Base-by-base conservation (phyloP, 2,797 vertebrate genomes). In the Rhyacichthys aspro region DNA sequence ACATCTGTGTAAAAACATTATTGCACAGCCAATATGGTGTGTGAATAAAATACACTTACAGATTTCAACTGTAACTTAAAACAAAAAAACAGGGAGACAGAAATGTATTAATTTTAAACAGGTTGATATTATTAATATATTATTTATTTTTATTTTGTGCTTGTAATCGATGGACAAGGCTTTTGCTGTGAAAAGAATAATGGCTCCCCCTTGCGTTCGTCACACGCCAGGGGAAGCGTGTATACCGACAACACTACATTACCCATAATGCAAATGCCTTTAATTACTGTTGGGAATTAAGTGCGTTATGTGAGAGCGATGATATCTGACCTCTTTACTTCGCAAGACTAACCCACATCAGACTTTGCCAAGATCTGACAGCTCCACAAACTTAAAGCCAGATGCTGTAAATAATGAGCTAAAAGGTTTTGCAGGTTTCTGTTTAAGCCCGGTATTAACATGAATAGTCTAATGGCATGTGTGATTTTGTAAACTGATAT, bases 141-240 rank as follows among this genome's bases (percentile, higher is more conserved):
- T 28, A 28, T 2, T 28, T 28, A 28, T 28, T 28, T 28, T 4
- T 28, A 28, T 28, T 28, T 28, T 3, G 23, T 3, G 1, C 7
- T 23, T 28, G 7, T 28, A 28, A 28, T 28, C 23, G 23, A 28
- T 28, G 1, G 23, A 28, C 23, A 28, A 3, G 2, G 23, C 23
- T 28, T 28, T 28, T 28, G 23, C 7, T 28, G 38, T 14, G 6
- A 8, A 76, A 63, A 36, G 59, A 59, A 37, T 69, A 38, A 64
- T 84, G 76, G 59, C 80, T 85, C 85, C 75, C 82, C 83, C 89
- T 80, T 41, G 52, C 76, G 86, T 55, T 52, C 0, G 2, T 17
- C 34, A 39, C 46, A 36, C 2, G 48, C 33, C 50, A 56, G 18
- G 4, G 2, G 12, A 28, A 7, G 9, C 1, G 12, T 23, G 1